Evolutionary conservation across 2,888 invertebrate species (phyloP).

Genomic region (Acrobasis consociella): DNA sequence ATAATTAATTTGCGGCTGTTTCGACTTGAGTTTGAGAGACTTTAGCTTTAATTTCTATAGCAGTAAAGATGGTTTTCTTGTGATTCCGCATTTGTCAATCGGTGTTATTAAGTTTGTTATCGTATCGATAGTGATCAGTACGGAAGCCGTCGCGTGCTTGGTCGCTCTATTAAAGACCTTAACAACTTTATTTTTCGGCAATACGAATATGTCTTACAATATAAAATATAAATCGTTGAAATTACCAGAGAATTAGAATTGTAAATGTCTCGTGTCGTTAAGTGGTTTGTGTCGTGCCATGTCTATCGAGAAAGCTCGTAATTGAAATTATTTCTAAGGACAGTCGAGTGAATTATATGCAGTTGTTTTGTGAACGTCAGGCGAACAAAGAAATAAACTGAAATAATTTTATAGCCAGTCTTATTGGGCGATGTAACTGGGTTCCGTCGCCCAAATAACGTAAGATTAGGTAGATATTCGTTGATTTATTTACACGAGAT

Average conservation of each 20-base stretch:
- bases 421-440: slow-evolving; percentile 1
- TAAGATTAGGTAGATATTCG: slow-evolving; percentile 21
- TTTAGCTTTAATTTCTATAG: slow-evolving; percentile 29
- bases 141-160: slow-evolving; percentile 64
- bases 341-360: slow-evolving; percentile 25
- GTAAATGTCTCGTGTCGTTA: slow-evolving; percentile 61
- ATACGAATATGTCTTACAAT: slow-evolving; percentile 54
- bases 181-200: slow-evolving; percentile 75
- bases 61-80: slow-evolving; percentile 45
- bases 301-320: slow-evolving; percentile 34
- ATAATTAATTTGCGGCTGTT: slow-evolving; percentile 10
- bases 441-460: slow-evolving; percentile 8
- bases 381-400: slow-evolving; percentile 9
- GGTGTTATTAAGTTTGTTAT: slow-evolving; percentile 55
- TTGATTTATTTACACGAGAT: slow-evolving; percentile 44
- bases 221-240: slow-evolving; percentile 58
- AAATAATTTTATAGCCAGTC: slow-evolving; percentile 18
- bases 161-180: slow-evolving; percentile 54
- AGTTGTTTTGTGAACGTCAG: slow-evolving; percentile 23
- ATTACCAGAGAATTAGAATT: slow-evolving; percentile 67
- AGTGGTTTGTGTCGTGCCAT: slow-evolving; percentile 42
- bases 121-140: slow-evolving; percentile 64
- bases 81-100: slow-evolving; percentile 41
- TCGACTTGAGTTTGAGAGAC: background rate
- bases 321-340: slow-evolving; percentile 33